Percentiles rank a stretch among this genome's conserved stretches.
Evolutionary conservation across 2,797 vertebrate species (phyloP).

Genomic region (Channallabes apus): DNA sequence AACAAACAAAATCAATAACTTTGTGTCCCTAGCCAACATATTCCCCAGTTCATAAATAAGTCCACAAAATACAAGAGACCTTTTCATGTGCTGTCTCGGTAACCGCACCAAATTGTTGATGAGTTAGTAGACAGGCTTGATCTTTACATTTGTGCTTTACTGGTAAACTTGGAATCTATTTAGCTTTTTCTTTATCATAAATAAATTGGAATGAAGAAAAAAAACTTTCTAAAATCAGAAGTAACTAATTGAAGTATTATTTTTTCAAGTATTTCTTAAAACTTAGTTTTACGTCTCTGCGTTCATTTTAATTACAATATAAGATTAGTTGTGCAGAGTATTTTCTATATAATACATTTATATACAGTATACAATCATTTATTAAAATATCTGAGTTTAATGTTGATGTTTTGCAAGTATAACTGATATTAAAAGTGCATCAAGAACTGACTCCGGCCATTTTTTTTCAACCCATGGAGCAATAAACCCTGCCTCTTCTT

Average conservation of each 20-base stretch:
- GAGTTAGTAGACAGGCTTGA: not conserved
- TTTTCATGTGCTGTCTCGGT: not conserved
- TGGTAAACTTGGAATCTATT: not conserved
- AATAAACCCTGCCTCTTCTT: conserved; percentile 13
- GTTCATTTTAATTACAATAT: not conserved
- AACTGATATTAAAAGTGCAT: not conserved
- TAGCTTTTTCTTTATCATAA: not conserved
- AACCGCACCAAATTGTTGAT: not conserved
- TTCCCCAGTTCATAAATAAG: not conserved
- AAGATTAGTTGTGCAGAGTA: not conserved
- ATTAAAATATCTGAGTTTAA: not conserved
- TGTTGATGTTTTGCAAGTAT: not conserved
- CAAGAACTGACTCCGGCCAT: not conserved
- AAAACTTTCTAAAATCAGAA: not conserved
- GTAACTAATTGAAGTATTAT: too few relatives aligned
- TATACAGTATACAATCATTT: too few relatives aligned
- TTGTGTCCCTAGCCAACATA: not conserved
- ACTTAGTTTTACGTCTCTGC: not conserved
- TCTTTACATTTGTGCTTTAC: not conserved
- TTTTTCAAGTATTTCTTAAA: not conserved
- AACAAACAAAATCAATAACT: too few relatives aligned
- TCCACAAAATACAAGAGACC: not conserved
- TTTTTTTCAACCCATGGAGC: not conserved
- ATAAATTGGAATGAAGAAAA: not conserved
- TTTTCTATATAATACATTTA: too few relatives aligned